Evolutionary conservation across 2,797 vertebrate species (phyloP).

Genomic region (Ispidina picta): DNA sequence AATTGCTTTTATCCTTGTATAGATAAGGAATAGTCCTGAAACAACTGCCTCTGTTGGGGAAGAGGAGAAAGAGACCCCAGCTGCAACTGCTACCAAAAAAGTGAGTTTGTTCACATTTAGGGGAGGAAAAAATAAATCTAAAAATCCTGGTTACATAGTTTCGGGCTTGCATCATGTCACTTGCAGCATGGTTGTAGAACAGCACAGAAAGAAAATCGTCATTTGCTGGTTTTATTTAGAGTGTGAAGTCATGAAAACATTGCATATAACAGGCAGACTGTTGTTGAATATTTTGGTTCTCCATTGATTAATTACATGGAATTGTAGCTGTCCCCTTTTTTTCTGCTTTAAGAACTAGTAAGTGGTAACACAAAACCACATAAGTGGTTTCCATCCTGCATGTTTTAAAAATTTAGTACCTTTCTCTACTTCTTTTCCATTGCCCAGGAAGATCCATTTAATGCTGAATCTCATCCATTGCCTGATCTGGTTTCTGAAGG

Average conservation of each 20-base stretch:
- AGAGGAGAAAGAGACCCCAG: conserved; percentile 77
- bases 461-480: conserved; percentile 80
- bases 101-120: conserved; percentile 36
- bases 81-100: conserved; percentile 62
- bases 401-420: background rate
- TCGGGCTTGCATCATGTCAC: background rate
- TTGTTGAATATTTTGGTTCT: background rate
- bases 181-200: background rate
- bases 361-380: background rate
- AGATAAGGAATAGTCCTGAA: conserved; percentile 81
- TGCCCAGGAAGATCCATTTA: conserved; percentile 85
- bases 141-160: background rate
- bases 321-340: background rate
- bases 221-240: background rate
- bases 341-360: background rate
- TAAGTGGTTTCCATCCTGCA: background rate
- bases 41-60: conserved; percentile 60
- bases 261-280: background rate
- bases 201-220: background rate
- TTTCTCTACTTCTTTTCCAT: background rate
- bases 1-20: background rate
- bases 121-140: background rate
- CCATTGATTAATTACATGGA: background rate
- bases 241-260: background rate
- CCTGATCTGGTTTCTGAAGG: conserved; percentile 82